Conservation (phyloP, 2,797 vertebrate genomes). For the Linurgus olivaceus region DNA sequence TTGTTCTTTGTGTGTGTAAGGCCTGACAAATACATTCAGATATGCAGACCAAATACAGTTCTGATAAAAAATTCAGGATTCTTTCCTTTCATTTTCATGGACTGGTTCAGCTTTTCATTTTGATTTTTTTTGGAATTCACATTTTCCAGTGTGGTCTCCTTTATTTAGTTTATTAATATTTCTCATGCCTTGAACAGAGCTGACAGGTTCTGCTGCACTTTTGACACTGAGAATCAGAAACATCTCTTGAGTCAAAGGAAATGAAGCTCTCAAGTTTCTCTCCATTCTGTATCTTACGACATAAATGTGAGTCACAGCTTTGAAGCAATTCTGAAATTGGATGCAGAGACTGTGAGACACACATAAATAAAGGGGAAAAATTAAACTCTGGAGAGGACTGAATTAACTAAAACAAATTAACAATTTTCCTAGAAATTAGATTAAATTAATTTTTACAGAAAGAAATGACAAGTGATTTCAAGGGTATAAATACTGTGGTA, state of each 20-base stretch:
- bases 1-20: conserved; percentile 3
- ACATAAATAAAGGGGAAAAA: neutral
- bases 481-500: neutral
- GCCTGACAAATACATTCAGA: conserved; percentile 28
- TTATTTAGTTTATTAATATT: neutral
- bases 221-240: neutral
- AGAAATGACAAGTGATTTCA: neutral
- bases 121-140: neutral
- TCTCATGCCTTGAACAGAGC: neutral
- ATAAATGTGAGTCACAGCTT: neutral
- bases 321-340: neutral
- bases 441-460: neutral
- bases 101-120: neutral
- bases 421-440: neutral
- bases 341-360: neutral
- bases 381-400: neutral
- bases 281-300: neutral
- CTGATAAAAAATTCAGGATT: conserved; percentile 57
- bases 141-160: neutral
- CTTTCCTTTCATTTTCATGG: conserved; percentile 32
- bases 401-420: neutral
- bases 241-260: neutral
- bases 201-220: neutral
- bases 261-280: neutral
- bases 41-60: conserved; percentile 11